Evolutionary conservation across 2,797 vertebrate genomes (phyloP).

Genomic region (Cynodonichthys magdalenae): DNA sequence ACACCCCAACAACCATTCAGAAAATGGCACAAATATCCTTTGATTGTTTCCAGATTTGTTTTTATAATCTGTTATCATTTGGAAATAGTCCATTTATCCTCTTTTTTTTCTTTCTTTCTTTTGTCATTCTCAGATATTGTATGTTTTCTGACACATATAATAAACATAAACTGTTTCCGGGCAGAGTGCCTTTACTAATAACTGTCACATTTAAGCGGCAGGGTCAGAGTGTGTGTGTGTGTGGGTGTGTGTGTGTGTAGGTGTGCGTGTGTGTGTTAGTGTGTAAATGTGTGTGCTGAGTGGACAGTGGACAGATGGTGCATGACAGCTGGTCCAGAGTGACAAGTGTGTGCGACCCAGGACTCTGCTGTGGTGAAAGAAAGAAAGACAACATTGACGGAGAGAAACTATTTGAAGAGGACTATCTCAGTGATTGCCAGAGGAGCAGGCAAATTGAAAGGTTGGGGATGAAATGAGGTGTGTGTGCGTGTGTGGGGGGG

Average conservation of each 20-base stretch:
- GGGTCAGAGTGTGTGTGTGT: slow-evolving; percentile 32
- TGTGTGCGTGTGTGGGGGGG: slow-evolving; percentile 2
- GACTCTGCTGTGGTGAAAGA: slow-evolving; percentile 78
- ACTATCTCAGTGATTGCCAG: slow-evolving; percentile 80
- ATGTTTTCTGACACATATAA: slow-evolving; percentile 70
- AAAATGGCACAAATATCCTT: slow-evolving; percentile 16
- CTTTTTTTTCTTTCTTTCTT: slow-evolving; percentile 25
- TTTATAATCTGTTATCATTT: slow-evolving; percentile 47
- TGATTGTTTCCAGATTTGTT: slow-evolving; percentile 47
- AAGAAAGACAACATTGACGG: slow-evolving; percentile 86
- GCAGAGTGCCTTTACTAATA: slow-evolving; percentile 47
- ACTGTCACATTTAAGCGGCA: slow-evolving; percentile 52
- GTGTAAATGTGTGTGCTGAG: slow-evolving; percentile 38
- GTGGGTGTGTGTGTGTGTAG: slow-evolving; percentile 30
- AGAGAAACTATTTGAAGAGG: slow-evolving; percentile 84
- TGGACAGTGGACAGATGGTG: slow-evolving; percentile 82
- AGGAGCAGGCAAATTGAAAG: slow-evolving; percentile 71
- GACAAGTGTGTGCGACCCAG: slow-evolving; percentile 82
- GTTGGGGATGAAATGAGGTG: no score
- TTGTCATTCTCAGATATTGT: slow-evolving; percentile 52
- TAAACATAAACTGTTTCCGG: slow-evolving; percentile 62
- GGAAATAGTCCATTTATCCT: slow-evolving; percentile 51
- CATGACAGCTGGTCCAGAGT: slow-evolving; percentile 82
- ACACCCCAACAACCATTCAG: slow-evolving; percentile 33
- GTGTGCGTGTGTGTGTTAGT: slow-evolving; percentile 33